phyloP scores from a whole-genome alignment of 2,113 vertebrate genomes.

The Rattus rattus region DNA sequence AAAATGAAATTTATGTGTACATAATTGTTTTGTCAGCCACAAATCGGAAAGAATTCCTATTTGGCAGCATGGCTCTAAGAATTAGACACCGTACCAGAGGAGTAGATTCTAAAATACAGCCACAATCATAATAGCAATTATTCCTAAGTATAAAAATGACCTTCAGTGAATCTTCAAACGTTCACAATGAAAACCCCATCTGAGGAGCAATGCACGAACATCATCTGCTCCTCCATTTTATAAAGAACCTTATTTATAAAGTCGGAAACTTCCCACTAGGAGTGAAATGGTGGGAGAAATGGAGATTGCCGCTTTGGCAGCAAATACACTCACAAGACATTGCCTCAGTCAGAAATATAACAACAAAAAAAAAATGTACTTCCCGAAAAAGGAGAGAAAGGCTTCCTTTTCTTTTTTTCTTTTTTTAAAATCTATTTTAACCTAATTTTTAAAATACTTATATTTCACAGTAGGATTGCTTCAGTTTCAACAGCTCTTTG shows the following conservation, averaged over 20 bases:
- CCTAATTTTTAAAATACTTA: constrained; percentile 62
- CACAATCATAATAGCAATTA: not conserved
- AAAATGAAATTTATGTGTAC: constrained; percentile 17
- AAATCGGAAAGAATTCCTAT: constrained; percentile 34
- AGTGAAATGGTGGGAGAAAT: not conserved
- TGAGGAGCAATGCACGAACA: not conserved
- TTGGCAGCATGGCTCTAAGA: not conserved
- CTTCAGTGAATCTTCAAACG: not conserved
- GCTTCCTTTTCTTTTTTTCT: not conserved
- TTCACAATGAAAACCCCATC: not conserved
- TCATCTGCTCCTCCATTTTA: not conserved
- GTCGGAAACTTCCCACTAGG: not conserved
- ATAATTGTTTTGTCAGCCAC: not conserved
- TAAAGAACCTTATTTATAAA: not conserved
- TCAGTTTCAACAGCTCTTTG: constrained; percentile 68
- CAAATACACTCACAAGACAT: not conserved
- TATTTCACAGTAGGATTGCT: constrained; percentile 67
- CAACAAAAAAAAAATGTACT: not conserved
- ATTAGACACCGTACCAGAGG: not conserved
- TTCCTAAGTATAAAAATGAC: not conserved
- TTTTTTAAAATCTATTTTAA: constrained; percentile 49
- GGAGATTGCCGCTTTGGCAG: not conserved
- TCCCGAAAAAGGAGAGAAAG: constrained; percentile 43
- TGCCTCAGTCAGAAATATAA: not conserved
- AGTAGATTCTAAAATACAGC: not conserved